Evolutionary conservation across 2,797 vertebrate species (phyloP).

Genomic region (Tolypeutes matacus): DNA sequence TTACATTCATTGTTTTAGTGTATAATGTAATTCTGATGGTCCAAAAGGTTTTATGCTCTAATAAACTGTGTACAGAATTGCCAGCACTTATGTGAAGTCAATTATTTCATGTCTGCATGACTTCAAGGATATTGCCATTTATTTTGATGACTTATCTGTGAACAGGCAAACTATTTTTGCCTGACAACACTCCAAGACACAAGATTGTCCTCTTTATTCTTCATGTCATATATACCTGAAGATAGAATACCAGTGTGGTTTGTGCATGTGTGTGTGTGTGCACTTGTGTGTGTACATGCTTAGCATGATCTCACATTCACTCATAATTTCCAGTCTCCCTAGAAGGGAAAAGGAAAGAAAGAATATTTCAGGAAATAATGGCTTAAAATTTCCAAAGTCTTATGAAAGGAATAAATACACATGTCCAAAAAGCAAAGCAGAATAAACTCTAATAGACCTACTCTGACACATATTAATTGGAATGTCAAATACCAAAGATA

Average conservation of each 20-base stretch:
- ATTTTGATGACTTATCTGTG: neutral
- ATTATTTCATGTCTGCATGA: neutral
- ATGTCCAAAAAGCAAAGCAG: no score
- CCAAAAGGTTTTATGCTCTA: neutral
- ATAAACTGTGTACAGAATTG: neutral
- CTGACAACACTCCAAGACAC: neutral
- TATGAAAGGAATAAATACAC: no score
- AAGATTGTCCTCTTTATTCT: neutral
- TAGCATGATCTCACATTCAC: neutral
- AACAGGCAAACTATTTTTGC: neutral
- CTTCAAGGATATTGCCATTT: neutral
- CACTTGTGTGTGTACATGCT: neutral
- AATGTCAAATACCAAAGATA: no score
- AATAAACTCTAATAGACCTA: no score
- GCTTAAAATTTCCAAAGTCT: no score
- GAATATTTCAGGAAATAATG: no score
- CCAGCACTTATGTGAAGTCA: neutral
- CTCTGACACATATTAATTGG: no score
- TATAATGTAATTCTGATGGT: neutral
- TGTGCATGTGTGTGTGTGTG: accelerated
- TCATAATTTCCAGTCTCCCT: neutral
- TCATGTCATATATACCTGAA: neutral
- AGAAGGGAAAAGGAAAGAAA: no score
- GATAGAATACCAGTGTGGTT: neutral
- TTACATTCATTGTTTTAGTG: neutral